A percentile compares a stretch with the other conserved stretches of the same genome.
phyloP scores from a whole-genome alignment of 2,797 vertebrate species.

The Sebastes iracundus region DNA sequence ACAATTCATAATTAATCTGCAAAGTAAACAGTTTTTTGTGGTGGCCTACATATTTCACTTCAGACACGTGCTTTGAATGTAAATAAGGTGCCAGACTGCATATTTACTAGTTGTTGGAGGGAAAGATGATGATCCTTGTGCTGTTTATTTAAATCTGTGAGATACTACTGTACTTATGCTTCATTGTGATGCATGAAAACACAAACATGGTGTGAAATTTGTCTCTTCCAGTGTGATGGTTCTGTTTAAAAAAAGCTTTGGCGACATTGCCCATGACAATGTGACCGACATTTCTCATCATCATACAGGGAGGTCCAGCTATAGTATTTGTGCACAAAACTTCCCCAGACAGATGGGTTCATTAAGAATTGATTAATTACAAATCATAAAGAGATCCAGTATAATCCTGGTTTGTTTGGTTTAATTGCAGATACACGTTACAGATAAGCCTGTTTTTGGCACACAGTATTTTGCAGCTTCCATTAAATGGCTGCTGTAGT shows the following conservation, averaged over 20 bases:
- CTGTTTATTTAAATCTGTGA: not conserved
- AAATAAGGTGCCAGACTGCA: too few relatives aligned
- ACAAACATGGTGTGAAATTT: not conserved
- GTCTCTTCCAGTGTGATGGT: not conserved
- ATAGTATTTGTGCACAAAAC: not conserved
- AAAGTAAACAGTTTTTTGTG: too few relatives aligned
- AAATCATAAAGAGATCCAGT: not conserved
- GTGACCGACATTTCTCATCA: not conserved
- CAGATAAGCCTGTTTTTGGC: not conserved
- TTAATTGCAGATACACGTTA: not conserved
- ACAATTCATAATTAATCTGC: too few relatives aligned
- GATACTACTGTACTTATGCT: not conserved
- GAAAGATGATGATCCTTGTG: too few relatives aligned
- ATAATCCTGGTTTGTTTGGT: constrained; percentile 7
- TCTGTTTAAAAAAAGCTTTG: not conserved
- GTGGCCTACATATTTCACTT: too few relatives aligned
- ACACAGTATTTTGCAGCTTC: not conserved
- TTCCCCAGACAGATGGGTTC: not conserved
- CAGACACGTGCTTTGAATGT: too few relatives aligned
- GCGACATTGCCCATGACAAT: not conserved
- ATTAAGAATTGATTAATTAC: not conserved
- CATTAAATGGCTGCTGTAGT: not conserved
- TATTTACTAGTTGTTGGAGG: too few relatives aligned
- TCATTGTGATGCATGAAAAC: not conserved
- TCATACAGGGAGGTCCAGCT: not conserved